phyloP scores from a whole-genome alignment of 2,888 invertebrate genomes.

The Acleris literana region DNA sequence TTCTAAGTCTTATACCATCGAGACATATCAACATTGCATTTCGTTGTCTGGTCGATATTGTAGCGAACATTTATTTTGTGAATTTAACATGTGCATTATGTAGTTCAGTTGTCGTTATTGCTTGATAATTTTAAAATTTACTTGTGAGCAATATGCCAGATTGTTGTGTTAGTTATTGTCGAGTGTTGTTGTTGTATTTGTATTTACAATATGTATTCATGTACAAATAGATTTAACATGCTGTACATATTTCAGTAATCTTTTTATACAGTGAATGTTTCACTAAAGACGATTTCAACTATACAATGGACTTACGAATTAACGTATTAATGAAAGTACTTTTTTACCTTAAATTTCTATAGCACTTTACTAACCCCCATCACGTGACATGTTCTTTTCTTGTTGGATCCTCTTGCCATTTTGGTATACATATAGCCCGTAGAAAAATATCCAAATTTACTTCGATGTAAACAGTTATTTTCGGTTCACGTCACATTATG shows the following conservation, averaged over 20 bases:
- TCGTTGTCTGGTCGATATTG: slow-evolving; percentile 18
- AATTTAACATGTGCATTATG: slow-evolving; percentile 32
- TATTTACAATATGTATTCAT: neutral
- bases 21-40: slow-evolving; percentile 14
- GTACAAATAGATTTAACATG: neutral
- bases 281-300: neutral
- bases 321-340: slow-evolving; percentile 5
- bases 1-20: neutral
- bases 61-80: slow-evolving; percentile 29
- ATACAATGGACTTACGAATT: neutral
- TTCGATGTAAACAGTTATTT: too few relatives aligned
- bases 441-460: too few relatives aligned
- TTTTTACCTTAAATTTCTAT: neutral
- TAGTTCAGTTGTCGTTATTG: slow-evolving; percentile 40
- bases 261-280: neutral
- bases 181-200: neutral
- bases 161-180: neutral
- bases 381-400: slow-evolving; percentile 3
- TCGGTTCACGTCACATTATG: too few relatives aligned
- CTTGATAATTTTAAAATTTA: slow-evolving; percentile 26
- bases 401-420: slow-evolving; percentile 16
- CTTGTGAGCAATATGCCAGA: slow-evolving; percentile 3
- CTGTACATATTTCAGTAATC: neutral
- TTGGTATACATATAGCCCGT: neutral
- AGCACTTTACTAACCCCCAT: slow-evolving; percentile 24